Evolutionary conservation across 1,140 invertebrate species (phyloP).

Genomic region (Drosophila tristis): DNA sequence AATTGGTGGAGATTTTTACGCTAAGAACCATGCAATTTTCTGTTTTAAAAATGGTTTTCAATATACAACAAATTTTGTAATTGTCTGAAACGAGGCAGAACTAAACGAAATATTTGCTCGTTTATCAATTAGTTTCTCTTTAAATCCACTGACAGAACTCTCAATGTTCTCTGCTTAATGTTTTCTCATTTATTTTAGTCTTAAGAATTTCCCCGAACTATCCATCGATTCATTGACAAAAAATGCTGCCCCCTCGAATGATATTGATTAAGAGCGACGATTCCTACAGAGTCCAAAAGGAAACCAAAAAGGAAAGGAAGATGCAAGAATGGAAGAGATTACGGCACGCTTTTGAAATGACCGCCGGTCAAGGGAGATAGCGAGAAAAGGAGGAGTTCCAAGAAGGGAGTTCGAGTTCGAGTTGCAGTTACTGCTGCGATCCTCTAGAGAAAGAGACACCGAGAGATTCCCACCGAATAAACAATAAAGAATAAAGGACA

Average conservation of each 20-base stretch:
- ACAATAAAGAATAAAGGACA: conserved; percentile 47
- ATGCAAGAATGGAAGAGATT: conserved; percentile 42
- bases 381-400: conserved; percentile 25
- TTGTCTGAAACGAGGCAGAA: too few relatives aligned
- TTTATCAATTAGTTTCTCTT: too few relatives aligned
- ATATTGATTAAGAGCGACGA: conserved; percentile 61
- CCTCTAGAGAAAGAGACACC: neutral
- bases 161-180: neutral
- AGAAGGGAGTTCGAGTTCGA: conserved; percentile 32
- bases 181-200: neutral
- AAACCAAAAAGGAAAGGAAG: neutral
- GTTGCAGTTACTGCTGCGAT: conserved; percentile 28
- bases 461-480: conserved; percentile 53
- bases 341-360: conserved; percentile 70
- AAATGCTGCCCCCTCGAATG: conserved; percentile 11
- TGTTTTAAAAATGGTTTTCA: too few relatives aligned
- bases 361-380: conserved; percentile 37
- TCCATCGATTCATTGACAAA: conserved; percentile 47
- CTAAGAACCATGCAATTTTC: too few relatives aligned
- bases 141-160: too few relatives aligned
- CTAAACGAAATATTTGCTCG: too few relatives aligned
- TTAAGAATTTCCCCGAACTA: conserved; percentile 15
- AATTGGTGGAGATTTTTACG: too few relatives aligned
- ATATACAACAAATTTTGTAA: too few relatives aligned
- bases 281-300: too few relatives aligned